Conservation (phyloP, 2,888 invertebrate genomes). For the Augochlorella aurata region DNA sequence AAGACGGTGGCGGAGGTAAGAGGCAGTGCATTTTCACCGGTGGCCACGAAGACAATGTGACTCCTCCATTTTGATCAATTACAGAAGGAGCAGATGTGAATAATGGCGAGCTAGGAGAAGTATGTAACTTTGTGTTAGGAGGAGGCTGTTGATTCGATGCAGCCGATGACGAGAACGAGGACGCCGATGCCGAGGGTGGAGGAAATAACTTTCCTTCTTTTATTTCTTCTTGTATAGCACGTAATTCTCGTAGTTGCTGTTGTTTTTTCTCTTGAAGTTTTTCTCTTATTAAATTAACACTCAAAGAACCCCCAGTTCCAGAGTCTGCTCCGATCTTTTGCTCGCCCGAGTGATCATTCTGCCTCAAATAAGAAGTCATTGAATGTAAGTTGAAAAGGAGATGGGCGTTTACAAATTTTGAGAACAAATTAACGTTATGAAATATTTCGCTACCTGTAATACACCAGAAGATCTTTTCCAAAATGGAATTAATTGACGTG, state of each 20-base stretch:
- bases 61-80: slow-evolving; percentile 68
- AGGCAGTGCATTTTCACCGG: slow-evolving; percentile 80
- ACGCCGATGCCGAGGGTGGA: slow-evolving; percentile 84
- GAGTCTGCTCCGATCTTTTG: slow-evolving; percentile 87
- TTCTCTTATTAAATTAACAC: slow-evolving; percentile 86
- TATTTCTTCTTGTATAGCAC: slow-evolving; percentile 93
- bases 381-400: slow-evolving; percentile 17
- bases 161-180: slow-evolving; percentile 75
- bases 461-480: slow-evolving; percentile 86
- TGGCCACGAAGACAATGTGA: slow-evolving; percentile 75
- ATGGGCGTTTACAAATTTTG: background rate
- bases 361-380: slow-evolving; percentile 30
- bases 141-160: slow-evolving; percentile 82
- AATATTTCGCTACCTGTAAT: slow-evolving; percentile 72
- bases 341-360: slow-evolving; percentile 87
- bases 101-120: slow-evolving; percentile 76
- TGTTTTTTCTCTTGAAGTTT: slow-evolving; percentile 94
- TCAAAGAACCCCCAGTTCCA: slow-evolving; percentile 87
- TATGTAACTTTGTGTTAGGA: slow-evolving; percentile 84
- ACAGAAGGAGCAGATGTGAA: slow-evolving; percentile 68
- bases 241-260: slow-evolving; percentile 91
- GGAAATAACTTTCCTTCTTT: slow-evolving; percentile 90
- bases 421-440: background rate
- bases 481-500: slow-evolving; percentile 84
- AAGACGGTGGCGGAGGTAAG: slow-evolving; percentile 75